A percentile compares a stretch with the other conserved stretches of the same genome.
phyloP scores from a whole-genome alignment of 1,140 invertebrate species.

The Drosophila punjabiensis region DNA sequence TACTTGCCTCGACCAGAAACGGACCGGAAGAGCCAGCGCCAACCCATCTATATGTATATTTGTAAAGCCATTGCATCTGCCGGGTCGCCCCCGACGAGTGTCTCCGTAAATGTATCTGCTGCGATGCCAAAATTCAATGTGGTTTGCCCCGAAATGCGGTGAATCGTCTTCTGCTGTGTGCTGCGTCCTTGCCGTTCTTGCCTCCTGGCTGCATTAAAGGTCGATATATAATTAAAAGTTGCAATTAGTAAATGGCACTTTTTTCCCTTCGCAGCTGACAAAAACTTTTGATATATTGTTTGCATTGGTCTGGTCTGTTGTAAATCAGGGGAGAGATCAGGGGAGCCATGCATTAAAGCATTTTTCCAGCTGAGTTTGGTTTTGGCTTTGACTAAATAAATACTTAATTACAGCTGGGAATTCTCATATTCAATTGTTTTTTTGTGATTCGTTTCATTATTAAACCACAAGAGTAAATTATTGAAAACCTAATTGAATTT shows the following conservation, averaged over 20 bases:
- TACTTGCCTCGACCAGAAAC: conserved; percentile 52
- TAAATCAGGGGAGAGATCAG: conserved; percentile 31
- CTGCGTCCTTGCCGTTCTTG: conserved; percentile 27
- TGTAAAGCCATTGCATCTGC: conserved; percentile 19
- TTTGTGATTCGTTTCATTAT: not conserved
- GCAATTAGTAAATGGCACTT: conserved; percentile 56
- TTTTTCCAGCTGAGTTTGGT: conserved; percentile 11
- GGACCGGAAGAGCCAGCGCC: conserved; percentile 52
- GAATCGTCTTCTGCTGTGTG: conserved; percentile 10
- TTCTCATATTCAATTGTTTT: not conserved
- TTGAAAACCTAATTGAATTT: conserved; percentile 32
- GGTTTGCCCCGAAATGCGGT: conserved; percentile 42
- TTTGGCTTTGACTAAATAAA: conserved; percentile 20
- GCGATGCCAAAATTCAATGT: conserved; percentile 39
- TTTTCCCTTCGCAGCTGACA: conserved; percentile 14
- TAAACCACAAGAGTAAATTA: conserved; percentile 27
- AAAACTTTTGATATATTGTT: conserved; percentile 50
- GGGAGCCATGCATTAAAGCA: conserved; percentile 35
- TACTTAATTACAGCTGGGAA: conserved; percentile 10
- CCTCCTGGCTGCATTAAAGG: conserved; percentile 38
- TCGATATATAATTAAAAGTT: conserved; percentile 77
- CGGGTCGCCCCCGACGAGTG: conserved; percentile 17
- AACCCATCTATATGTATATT: conserved; percentile 22
- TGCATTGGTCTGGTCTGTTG: conserved; percentile 5
- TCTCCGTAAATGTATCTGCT: conserved; percentile 31